Evolutionary conservation across 2,888 invertebrate genomes (phyloP), one percentile per base, ranked within the genome.

Genomic region (Lasioglossum calceatum): DNA sequence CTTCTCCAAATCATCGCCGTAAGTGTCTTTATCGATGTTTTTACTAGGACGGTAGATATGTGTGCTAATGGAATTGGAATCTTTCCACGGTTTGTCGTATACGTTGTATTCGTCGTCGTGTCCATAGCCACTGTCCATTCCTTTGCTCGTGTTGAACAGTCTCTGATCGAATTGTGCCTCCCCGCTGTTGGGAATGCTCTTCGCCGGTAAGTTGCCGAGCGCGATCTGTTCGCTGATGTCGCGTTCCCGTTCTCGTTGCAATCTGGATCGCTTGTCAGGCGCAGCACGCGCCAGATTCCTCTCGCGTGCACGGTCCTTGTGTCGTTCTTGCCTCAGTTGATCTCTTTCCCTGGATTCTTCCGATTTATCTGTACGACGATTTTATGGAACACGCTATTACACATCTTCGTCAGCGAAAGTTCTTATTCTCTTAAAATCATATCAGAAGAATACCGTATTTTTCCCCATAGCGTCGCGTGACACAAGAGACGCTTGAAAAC

Each of bases 211-310:
- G 0, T 27, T 27, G 27, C 99, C 99, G 23, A 99, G 96, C 0
- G 99, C 99, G 90, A 99, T 99, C 96, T 99, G 99, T 94, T 99
- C 99, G 14, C 99, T 99, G 84, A 99, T 99, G 94, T 99, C 99
- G 5, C 99, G 97, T 92, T 99, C 99, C 4, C 99, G 96, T 93
- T 99, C 98, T 70, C 98, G 97, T 92, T 98, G 98, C 81, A 99
- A 95, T 92, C 98, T 98, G 0, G 98, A 97, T 90, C 98, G 97
- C 94, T 99, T 99, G 93, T 99, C 99, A 0, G 99, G 99, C 0
- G 99, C 99, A 1, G 99, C 99, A 79, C 99, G 96, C 0, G 98
- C 97, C 44, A 99, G 96, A 95, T 99, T 99, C 77, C 99, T 96
- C 86, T 99, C 99, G 10, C 99, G 96, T 87, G 98, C 98, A 23